Conservation (phyloP, 2,888 invertebrate genomes). For the Lydus trimaculatus region DNA sequence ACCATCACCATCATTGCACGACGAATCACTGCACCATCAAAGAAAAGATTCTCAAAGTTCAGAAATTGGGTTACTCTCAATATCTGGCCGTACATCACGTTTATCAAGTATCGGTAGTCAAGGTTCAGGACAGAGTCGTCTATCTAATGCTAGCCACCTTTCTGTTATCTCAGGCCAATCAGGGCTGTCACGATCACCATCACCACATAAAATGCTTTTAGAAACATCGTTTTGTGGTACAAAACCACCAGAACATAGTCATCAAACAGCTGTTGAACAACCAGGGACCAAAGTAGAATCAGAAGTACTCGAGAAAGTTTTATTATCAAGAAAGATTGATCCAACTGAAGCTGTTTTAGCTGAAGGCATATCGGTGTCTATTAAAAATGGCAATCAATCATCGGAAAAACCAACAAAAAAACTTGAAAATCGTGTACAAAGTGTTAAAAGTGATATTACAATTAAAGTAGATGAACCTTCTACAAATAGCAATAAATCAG, state of each 20-base stretch:
- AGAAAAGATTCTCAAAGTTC: slow-evolving; percentile 68
- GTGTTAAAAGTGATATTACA: slow-evolving; percentile 49
- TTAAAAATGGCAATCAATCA: slow-evolving; percentile 13
- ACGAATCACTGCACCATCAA: slow-evolving; percentile 54
- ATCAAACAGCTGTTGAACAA: slow-evolving; percentile 29
- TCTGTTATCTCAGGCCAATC: slow-evolving; percentile 67
- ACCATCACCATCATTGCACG: slow-evolving; percentile 51
- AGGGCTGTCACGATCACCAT: slow-evolving; percentile 74
- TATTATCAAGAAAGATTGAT: slow-evolving; percentile 69
- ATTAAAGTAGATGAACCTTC: slow-evolving; percentile 54
- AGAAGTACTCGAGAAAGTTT: slow-evolving; percentile 65
- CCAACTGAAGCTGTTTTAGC: slow-evolving; percentile 71
- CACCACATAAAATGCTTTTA: slow-evolving; percentile 88
- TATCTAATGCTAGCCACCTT: slow-evolving; percentile 65
- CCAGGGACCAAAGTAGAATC: slow-evolving; percentile 55
- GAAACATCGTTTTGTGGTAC: slow-evolving; percentile 92
- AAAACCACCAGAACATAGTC: slow-evolving; percentile 67
- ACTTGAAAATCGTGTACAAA: slow-evolving; percentile 32
- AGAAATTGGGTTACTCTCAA: slow-evolving; percentile 76
- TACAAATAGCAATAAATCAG: slow-evolving; percentile 34
- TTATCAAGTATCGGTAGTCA: slow-evolving; percentile 84
- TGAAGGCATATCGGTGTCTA: slow-evolving; percentile 65
- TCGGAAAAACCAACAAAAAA: slow-evolving; percentile 35
- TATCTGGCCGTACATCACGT: slow-evolving; percentile 82
- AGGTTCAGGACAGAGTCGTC: slow-evolving; percentile 62